These are phyloP conservation scores for Hypolimnas misippus DNA, from an alignment of 2,888 invertebrate genomes.

Conservation along the genomic window DNA sequence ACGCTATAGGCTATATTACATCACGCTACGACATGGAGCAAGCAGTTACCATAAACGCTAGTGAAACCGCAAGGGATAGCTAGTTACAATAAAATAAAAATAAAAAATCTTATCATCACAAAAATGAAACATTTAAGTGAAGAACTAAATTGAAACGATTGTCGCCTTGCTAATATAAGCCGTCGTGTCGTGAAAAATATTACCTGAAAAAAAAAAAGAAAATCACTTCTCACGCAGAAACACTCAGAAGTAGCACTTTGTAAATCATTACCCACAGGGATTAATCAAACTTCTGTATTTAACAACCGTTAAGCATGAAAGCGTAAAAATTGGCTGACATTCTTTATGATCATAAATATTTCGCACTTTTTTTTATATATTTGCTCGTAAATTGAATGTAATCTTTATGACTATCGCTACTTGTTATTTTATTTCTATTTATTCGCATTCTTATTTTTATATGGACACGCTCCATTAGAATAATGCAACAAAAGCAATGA, in stretches of 20 bases:
- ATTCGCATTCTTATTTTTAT: neutral
- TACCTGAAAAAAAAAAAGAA: neutral
- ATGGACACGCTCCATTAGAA: too few relatives aligned
- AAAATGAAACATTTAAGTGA: neutral
- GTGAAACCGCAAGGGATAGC: too few relatives aligned
- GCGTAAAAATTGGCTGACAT: constrained; percentile 5
- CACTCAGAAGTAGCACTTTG: neutral
- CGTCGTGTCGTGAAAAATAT: neutral
- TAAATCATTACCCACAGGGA: constrained; percentile 6
- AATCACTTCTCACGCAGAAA: neutral
- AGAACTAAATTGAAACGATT: neutral
- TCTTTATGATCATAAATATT: neutral
- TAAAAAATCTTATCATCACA: too few relatives aligned
- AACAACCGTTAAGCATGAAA: constrained; percentile 12
- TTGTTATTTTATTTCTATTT: neutral
- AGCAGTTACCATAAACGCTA: too few relatives aligned
- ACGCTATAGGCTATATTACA: too few relatives aligned
- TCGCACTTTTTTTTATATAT: neutral
- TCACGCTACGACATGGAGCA: too few relatives aligned
- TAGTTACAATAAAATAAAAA: too few relatives aligned
- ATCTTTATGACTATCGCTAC: constrained; percentile 1
- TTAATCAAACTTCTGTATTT: constrained; percentile 10
- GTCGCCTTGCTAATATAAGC: neutral
- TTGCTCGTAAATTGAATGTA: neutral
- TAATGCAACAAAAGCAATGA: too few relatives aligned